Percentiles rank a stretch among this genome's conserved stretches.
These are phyloP conservation scores for Oreochromis grahami DNA, from an alignment of 2,797 vertebrate species.

Conservation along the genomic window DNA sequence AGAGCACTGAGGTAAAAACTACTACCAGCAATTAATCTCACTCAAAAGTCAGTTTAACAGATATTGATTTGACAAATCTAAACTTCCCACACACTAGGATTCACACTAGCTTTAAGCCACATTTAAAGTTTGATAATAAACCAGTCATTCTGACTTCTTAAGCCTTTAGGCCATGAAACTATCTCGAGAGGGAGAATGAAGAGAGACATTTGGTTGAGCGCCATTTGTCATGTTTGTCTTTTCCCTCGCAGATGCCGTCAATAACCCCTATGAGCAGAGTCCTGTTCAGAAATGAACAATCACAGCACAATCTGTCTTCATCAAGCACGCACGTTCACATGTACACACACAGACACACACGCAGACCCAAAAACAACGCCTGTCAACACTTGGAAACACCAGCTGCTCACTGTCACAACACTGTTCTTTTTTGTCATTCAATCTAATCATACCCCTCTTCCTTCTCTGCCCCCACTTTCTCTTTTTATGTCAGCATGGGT, in stretches of 20 bases:
- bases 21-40: constrained; percentile 19
- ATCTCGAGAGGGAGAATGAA: constrained; percentile 35
- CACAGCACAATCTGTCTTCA: constrained; percentile 68
- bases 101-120: constrained; percentile 3
- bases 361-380: constrained; percentile 1
- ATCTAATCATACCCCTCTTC: constrained; percentile 34
- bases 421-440: constrained; percentile 64
- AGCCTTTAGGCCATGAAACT: constrained; percentile 17
- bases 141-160: constrained; percentile 8
- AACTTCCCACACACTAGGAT: constrained; percentile 9
- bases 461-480: not conserved
- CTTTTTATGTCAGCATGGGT: constrained; percentile 7
- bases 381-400: constrained; percentile 69
- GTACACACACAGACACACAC: not conserved
- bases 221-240: constrained; percentile 59
- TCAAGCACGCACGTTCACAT: constrained; percentile 21
- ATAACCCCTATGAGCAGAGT: constrained; percentile 55
- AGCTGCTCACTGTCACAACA: constrained; percentile 74
- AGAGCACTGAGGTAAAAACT: not conserved
- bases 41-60: constrained; percentile 18
- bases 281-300: constrained; percentile 63
- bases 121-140: constrained; percentile 12
- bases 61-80: constrained; percentile 24
- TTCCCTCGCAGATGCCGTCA: constrained; percentile 56
- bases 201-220: constrained; percentile 55